Evolutionary conservation across 2,888 invertebrate genomes (phyloP).

Genomic region (Leucophenga maculata): DNA sequence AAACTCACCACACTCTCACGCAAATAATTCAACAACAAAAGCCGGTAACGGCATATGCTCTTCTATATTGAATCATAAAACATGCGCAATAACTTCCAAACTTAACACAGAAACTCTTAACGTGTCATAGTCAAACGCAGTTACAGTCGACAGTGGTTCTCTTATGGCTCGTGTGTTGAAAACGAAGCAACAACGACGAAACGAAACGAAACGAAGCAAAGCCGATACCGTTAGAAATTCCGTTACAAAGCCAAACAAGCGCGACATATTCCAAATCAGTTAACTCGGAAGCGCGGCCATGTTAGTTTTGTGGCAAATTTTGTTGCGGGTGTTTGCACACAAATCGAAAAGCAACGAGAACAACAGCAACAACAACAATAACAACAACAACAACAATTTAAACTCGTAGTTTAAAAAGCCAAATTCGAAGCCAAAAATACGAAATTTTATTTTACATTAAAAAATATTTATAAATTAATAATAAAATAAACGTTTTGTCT

Average conservation of each 20-base stretch:
- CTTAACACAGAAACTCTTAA: no score
- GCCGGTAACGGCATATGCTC: slow-evolving; percentile 42
- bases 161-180: background rate
- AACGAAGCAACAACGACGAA: slow-evolving; percentile 28
- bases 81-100: background rate
- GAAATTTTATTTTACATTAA: background rate
- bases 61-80: background rate
- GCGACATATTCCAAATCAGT: slow-evolving; percentile 66
- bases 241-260: slow-evolving; percentile 40
- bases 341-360: slow-evolving; percentile 11
- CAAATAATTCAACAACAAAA: slow-evolving; percentile 44
- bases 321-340: slow-evolving; percentile 54
- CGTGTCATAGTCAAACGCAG: background rate
- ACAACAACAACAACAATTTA: no score
- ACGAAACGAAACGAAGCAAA: background rate
- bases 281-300: slow-evolving; percentile 71
- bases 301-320: slow-evolving; percentile 62
- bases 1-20: slow-evolving; percentile 51
- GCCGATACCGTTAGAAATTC: slow-evolving; percentile 30
- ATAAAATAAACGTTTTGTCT: no score
- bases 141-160: slow-evolving; percentile 22
- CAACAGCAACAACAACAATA: background rate
- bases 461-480: no score
- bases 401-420: background rate
- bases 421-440: background rate